phyloP scores from a whole-genome alignment of 2,888 invertebrate species.

The Sussaba pulchella region DNA sequence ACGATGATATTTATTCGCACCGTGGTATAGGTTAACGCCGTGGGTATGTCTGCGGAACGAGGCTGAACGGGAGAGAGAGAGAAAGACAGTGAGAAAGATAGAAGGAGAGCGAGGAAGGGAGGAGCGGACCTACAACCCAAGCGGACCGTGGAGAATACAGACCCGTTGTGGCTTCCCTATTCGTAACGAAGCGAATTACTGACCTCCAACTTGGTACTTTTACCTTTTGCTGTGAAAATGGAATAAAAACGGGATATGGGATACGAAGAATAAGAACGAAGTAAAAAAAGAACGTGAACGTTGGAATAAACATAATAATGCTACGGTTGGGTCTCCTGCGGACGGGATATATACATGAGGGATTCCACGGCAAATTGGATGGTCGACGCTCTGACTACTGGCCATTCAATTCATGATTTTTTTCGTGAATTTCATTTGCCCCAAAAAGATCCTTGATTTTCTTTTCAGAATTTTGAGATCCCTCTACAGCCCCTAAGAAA shows the following conservation, averaged over 20 bases:
- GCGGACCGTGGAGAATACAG: conserved; percentile 48
- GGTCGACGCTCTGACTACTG: too few relatives aligned
- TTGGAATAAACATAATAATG: conserved; percentile 52
- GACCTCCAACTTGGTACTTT: conserved; percentile 47
- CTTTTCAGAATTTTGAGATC: too few relatives aligned
- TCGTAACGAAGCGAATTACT: conserved; percentile 42
- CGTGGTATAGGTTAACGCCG: not conserved
- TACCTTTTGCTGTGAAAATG: conserved; percentile 38
- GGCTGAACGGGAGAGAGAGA: not conserved
- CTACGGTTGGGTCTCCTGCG: conserved; percentile 18
- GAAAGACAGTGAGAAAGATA: too few relatives aligned
- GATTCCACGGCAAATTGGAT: too few relatives aligned
- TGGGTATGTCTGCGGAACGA: not conserved
- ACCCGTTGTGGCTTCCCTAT: conserved; percentile 24
- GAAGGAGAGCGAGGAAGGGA: not conserved
- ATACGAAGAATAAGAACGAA: conserved; percentile 16
- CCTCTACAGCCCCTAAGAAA: too few relatives aligned
- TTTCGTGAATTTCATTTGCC: too few relatives aligned
- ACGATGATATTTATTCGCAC: conserved; percentile 66
- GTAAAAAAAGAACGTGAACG: conserved; percentile 23
- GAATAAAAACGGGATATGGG: conserved; percentile 26
- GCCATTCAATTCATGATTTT: too few relatives aligned
- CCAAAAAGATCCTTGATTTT: too few relatives aligned
- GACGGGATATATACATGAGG: conserved; percentile 12
- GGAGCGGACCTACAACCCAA: conserved; percentile 37